These are phyloP conservation scores for Columbina picui DNA, from an alignment of 2,113 vertebrate species.

Conservation along the genomic window DNA sequence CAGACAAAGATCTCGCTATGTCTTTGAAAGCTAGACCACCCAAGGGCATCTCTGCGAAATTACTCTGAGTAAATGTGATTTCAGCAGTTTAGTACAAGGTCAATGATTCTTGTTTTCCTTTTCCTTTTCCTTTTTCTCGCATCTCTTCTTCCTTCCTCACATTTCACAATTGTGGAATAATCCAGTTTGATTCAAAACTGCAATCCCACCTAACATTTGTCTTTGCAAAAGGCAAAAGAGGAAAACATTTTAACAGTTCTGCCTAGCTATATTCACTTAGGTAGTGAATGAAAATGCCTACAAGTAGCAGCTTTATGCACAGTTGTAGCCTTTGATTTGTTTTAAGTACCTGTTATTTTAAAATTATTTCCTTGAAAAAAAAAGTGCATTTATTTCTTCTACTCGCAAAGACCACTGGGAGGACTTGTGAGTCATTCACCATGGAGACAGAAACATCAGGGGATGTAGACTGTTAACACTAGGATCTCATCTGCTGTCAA, in stretches of 20 bases:
- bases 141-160: neutral
- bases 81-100: neutral
- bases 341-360: neutral
- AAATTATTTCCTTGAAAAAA: neutral
- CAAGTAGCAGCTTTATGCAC: neutral
- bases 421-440: neutral
- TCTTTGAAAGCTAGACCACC: neutral
- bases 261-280: neutral
- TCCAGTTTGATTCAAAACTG: neutral
- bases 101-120: neutral
- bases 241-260: neutral
- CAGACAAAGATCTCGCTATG: neutral
- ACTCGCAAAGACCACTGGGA: neutral
- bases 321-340: neutral
- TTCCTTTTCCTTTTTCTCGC: neutral
- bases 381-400: neutral
- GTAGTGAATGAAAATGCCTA: neutral
- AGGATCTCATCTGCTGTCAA: constrained; percentile 14
- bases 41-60: neutral
- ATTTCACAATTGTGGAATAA: neutral
- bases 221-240: neutral
- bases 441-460: neutral
- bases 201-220: neutral
- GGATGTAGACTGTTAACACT: neutral
- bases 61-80: neutral